Conservation (phyloP, 2,113 vertebrate species). For the Chaetodon auriga region DNA sequence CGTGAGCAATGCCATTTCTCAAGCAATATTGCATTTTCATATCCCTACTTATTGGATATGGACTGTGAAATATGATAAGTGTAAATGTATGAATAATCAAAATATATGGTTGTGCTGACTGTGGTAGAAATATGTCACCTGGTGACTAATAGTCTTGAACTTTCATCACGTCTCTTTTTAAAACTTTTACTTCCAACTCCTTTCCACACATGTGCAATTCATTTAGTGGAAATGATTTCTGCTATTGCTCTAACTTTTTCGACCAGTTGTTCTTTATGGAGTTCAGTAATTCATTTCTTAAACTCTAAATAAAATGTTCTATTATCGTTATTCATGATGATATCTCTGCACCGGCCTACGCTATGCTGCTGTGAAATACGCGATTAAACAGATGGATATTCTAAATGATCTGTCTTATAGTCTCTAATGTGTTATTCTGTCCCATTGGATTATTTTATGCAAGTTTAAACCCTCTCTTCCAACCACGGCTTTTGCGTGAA, state of each 20-base stretch:
- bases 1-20: slow-evolving; percentile 19
- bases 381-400: background rate
- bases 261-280: background rate
- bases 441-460: slow-evolving; percentile 8
- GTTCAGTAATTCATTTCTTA: background rate
- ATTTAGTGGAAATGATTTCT: background rate
- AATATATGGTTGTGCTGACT: slow-evolving; percentile 19
- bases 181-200: slow-evolving; percentile 10
- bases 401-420: background rate
- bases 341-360: background rate
- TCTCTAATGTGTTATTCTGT: background rate
- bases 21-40: slow-evolving; percentile 41
- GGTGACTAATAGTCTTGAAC: slow-evolving; percentile 28
- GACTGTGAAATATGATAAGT: slow-evolving; percentile 26
- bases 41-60: slow-evolving; percentile 20
- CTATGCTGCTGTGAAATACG: background rate
- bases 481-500: background rate
- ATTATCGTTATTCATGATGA: slow-evolving; percentile 10
- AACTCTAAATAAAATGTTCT: slow-evolving; percentile 8
- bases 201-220: background rate
- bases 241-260: background rate
- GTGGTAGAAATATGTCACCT: slow-evolving; percentile 12
- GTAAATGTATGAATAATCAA: slow-evolving; percentile 32
- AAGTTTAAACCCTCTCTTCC: background rate
- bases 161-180: slow-evolving; percentile 15